Conservation (phyloP, 2,888 invertebrate species). For the Molorchus minor region DNA sequence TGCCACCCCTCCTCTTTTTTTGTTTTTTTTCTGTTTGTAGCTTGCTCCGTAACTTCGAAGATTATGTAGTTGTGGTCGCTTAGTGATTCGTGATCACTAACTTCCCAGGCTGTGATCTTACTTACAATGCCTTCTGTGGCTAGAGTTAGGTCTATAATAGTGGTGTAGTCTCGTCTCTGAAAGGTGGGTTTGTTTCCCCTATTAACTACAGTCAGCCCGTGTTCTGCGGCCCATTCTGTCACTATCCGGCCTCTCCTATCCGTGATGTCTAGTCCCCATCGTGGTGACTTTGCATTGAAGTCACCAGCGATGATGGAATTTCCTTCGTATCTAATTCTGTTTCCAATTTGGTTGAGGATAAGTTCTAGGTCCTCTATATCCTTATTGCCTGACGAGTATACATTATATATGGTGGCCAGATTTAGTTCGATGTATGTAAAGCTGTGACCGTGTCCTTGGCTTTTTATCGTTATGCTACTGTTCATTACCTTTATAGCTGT, state of each 20-base stretch:
- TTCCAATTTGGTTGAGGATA: slow-evolving; percentile 26
- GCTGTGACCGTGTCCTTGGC: too few relatives aligned
- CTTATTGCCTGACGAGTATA: neutral
- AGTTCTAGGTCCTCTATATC: slow-evolving; percentile 14
- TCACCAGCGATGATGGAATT: slow-evolving; percentile 23
- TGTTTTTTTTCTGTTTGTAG: neutral
- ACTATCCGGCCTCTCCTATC: slow-evolving; percentile 23
- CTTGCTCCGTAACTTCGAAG: slow-evolving; percentile 21
- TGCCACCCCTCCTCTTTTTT: slow-evolving; percentile 7
- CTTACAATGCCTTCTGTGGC: slow-evolving; percentile 17
- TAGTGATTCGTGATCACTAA: slow-evolving; percentile 28
- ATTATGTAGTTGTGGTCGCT: slow-evolving; percentile 35
- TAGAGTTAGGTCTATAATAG: slow-evolving; percentile 37
- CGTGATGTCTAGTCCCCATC: slow-evolving; percentile 32
- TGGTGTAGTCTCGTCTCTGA: slow-evolving; percentile 27
- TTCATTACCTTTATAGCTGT: too few relatives aligned
- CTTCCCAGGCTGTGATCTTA: slow-evolving; percentile 24
- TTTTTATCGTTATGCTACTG: too few relatives aligned
- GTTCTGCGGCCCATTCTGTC: slow-evolving; percentile 25
- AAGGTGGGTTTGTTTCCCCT: slow-evolving; percentile 26
- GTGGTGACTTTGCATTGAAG: slow-evolving; percentile 34
- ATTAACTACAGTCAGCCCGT: slow-evolving; percentile 18
- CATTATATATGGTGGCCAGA: too few relatives aligned
- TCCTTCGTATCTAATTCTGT: slow-evolving; percentile 6
- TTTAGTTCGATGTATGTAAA: too few relatives aligned